These are phyloP conservation scores for Gallinago undulata DNA, from an alignment of 2,113 vertebrate genomes.

Conservation along the genomic window DNA sequence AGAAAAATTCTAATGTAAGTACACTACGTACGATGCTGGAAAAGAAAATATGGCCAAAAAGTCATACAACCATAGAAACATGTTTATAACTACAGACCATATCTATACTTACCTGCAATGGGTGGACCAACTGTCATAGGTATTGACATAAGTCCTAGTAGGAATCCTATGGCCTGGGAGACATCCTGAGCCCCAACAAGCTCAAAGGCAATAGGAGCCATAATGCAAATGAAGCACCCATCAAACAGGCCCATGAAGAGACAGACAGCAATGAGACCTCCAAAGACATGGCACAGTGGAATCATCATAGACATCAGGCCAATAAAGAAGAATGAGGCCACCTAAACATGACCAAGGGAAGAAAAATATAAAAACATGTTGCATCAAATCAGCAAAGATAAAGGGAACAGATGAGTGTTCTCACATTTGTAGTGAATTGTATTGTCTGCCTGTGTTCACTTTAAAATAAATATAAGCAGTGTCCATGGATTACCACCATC, in stretches of 20 bases:
- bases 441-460: not conserved
- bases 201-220: constrained; percentile 97
- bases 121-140: constrained; percentile 96
- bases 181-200: constrained; percentile 88
- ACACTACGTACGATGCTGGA: not conserved
- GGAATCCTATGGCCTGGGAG: constrained; percentile 96
- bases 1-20: not conserved
- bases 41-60: accelerated
- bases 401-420: not conserved
- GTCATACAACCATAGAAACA: not conserved
- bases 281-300: constrained; percentile 86
- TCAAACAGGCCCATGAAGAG: constrained; percentile 97
- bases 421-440: not conserved
- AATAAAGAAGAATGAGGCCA: constrained; percentile 90
- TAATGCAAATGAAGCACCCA: constrained; percentile 97
- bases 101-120: constrained; percentile 84
- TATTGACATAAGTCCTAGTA: constrained; percentile 94
- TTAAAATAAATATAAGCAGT: not conserved
- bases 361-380: not conserved
- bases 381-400: not conserved
- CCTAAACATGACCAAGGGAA: constrained; percentile 69
- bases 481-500: not conserved
- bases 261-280: constrained; percentile 89
- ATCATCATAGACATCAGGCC: constrained; percentile 99
- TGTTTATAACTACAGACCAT: not conserved